Evolutionary conservation across 2,113 vertebrate species (phyloP), one percentile per base, ranked within the genome.

Genomic region (Chamaea fasciata): DNA sequence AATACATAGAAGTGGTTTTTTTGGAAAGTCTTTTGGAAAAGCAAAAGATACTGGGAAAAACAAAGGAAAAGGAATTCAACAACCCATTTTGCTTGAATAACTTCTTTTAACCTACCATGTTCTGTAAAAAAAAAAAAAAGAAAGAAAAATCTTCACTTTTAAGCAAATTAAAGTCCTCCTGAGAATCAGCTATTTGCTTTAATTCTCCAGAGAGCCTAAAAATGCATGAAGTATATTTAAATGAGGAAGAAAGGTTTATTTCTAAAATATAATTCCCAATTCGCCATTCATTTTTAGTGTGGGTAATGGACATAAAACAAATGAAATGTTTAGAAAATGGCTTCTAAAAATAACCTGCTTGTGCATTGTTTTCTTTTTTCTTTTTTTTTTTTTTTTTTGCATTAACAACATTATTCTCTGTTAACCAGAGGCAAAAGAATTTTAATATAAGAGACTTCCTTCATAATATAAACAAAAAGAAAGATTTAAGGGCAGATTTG

Each of bases 281-380:
- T 55, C 5, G 7, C 49, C 59, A 81, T 74, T 95, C 65, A 60
- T 59, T 96, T 97, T 89, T 83, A 94, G 90, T 81, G 57, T 33
- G 90, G 57, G 76, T 92, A 97, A 96, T 79, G 77, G 94, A 93
- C 91, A 78, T 84, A 64, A 93, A 96, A 74, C 73, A 95, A 95
- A 95, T 79, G 10, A 92, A 91, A 79, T 60, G 42, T 85, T 96
- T 87, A 94, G 79, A 83, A 97, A 96, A 89, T 70, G 16, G 57
- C 37, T 96, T 97, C 63, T 82, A 91, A 92, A 96, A 97, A 94
- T 63, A 89, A 96, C 97, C 76, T 52, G 50, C 52, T 90, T 92
- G 37, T 92, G 88, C 53, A 87, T 57, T 19, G 57, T 89, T 95
- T 97, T 87, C 27, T 19, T 68, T 80, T 46, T 59, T 41, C 24